These are phyloP conservation scores for Trichonephila clavipes DNA, from an alignment of 1,140 invertebrate species.

Conservation along the genomic window DNA sequence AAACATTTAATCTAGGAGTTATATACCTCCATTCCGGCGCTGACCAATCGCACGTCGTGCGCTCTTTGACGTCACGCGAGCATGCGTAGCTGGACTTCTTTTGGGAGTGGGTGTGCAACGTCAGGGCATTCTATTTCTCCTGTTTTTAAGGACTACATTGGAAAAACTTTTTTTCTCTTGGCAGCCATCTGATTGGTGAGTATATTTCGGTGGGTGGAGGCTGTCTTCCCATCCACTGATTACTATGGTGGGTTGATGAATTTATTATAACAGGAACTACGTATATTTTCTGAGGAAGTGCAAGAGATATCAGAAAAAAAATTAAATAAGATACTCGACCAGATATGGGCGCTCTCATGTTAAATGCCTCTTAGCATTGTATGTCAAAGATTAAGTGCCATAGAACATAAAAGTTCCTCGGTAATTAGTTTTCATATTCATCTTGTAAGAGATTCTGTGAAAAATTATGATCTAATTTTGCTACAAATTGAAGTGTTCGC, in stretches of 20 bases:
- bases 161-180: conserved; percentile 48
- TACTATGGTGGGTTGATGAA: conserved; percentile 21
- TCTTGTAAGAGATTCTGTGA: too few relatives aligned
- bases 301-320: not conserved
- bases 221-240: not conserved
- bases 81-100: not conserved
- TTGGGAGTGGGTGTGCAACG: conserved; percentile 28
- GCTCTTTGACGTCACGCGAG: conserved; percentile 32
- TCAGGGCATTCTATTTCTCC: conserved; percentile 26
- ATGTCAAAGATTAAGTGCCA: too few relatives aligned
- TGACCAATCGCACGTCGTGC: conserved; percentile 54
- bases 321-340: not conserved
- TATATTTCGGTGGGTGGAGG: conserved; percentile 44
- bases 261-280: conserved; percentile 26
- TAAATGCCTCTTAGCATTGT: too few relatives aligned
- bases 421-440: too few relatives aligned
- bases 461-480: too few relatives aligned
- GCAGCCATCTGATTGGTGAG: conserved; percentile 43
- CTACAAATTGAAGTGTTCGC: too few relatives aligned
- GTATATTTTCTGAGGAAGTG: not conserved
- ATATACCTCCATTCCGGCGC: conserved; percentile 46
- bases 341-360: too few relatives aligned
- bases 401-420: too few relatives aligned
- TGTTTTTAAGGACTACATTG: conserved; percentile 1
- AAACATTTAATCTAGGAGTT: conserved; percentile 61